Conservation (phyloP, 2,888 invertebrate genomes). For the Dynastes hyllus region DNA sequence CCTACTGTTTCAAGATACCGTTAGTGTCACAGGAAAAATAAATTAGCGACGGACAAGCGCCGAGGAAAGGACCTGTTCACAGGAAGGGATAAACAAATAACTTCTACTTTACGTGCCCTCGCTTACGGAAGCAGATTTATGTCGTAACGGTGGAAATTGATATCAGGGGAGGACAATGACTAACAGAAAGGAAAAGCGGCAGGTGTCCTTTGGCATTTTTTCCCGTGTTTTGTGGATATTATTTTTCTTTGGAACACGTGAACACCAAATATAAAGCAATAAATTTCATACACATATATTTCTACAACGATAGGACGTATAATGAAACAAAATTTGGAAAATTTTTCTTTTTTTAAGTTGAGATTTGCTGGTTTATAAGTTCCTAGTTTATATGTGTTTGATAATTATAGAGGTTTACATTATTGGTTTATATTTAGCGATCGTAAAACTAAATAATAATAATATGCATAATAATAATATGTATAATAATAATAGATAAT, state of each 20-base stretch:
- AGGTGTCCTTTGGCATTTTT: background rate
- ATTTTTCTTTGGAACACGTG: background rate
- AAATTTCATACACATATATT: too few species aligned
- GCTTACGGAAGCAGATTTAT: conserved; percentile 40
- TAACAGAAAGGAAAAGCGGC: conserved; percentile 4
- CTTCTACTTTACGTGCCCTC: conserved; percentile 25
- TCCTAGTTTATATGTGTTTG: too few species aligned
- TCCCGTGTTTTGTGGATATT: background rate
- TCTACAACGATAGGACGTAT: too few species aligned
- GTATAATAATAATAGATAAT: too few species aligned
- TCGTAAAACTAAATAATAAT: too few species aligned
- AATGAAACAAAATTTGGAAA: too few species aligned
- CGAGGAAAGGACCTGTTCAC: conserved; percentile 38
- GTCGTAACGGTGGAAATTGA: conserved; percentile 37
- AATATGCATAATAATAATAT: too few species aligned
- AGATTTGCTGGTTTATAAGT: too few species aligned
- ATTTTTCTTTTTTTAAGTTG: too few species aligned
- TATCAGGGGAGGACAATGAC: background rate
- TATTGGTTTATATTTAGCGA: too few species aligned
- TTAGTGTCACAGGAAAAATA: conserved; percentile 42
- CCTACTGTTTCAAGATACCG: conserved; percentile 30
- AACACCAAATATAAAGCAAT: too few species aligned
- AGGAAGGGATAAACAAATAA: conserved; percentile 42
- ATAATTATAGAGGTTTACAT: too few species aligned
- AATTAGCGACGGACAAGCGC: conserved; percentile 40